Percentiles rank a stretch among this genome's conserved stretches.
phyloP scores from a whole-genome alignment of 1,140 invertebrate species.

The Centruroides vittatus region DNA sequence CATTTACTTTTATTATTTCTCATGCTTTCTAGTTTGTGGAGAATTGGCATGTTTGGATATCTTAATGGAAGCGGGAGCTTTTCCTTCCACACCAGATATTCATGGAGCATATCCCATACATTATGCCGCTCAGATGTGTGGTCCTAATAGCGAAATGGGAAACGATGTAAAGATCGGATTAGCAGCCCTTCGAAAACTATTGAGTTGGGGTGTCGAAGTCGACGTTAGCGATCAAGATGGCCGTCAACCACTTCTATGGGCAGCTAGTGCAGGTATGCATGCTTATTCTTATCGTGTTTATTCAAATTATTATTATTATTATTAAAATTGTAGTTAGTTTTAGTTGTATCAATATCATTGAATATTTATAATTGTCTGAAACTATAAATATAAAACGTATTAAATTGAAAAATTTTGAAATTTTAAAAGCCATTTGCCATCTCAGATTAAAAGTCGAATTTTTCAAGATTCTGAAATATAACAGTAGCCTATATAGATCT shows the following conservation, averaged over 20 bases:
- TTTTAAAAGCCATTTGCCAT: no score
- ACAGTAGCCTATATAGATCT: no score
- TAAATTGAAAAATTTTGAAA: no score
- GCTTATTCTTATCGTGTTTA: background rate
- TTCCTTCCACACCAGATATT: slow-evolving; percentile 70
- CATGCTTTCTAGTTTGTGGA: slow-evolving; percentile 60
- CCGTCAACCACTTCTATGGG: slow-evolving; percentile 86
- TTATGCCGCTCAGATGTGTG: slow-evolving; percentile 94
- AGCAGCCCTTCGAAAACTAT: slow-evolving; percentile 17
- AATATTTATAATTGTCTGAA: no score
- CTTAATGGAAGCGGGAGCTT: slow-evolving; percentile 65
- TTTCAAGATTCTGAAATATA: no score
- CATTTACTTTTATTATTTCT: no score
- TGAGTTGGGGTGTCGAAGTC: slow-evolving; percentile 46
- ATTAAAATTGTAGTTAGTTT: background rate
- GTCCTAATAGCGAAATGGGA: slow-evolving; percentile 52
- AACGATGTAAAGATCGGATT: slow-evolving; percentile 23
- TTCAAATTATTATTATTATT: background rate
- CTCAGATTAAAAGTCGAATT: no score
- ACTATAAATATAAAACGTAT: no score
- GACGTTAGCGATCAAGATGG: slow-evolving; percentile 80
- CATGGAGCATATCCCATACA: slow-evolving; percentile 90
- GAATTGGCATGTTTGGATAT: slow-evolving; percentile 73
- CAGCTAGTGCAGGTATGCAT: slow-evolving; percentile 69
- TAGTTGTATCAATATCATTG: no score